These are phyloP conservation scores for Pagetopsis macropterus DNA, from an alignment of 2,797 vertebrate species.

Conservation along the genomic window DNA sequence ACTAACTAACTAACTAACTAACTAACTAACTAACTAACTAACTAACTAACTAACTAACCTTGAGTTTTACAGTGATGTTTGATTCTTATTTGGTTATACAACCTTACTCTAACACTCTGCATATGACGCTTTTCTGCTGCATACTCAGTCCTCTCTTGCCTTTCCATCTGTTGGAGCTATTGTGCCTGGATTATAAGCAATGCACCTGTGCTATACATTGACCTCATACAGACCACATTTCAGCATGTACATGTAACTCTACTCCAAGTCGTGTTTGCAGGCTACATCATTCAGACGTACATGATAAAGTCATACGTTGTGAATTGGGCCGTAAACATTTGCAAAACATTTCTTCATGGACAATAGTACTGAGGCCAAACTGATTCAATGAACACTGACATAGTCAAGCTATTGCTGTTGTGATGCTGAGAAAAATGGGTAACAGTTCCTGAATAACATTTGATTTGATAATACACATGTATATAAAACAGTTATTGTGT, in stretches of 20 bases:
- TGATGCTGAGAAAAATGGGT: background rate
- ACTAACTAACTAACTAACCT: too few species aligned
- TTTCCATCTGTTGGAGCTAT: conserved; percentile 29
- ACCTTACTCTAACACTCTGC: background rate
- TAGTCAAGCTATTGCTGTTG: background rate
- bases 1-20: too few species aligned
- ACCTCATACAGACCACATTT: conserved; percentile 17
- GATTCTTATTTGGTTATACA: background rate
- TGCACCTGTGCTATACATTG: conserved; percentile 14
- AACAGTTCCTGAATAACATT: background rate
- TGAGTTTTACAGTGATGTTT: background rate
- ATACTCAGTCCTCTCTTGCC: conserved; percentile 3
- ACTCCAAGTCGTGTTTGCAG: conserved; percentile 16
- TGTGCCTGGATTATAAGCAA: conserved; percentile 38
- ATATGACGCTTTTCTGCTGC: background rate
- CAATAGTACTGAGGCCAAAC: background rate
- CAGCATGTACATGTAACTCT: conserved; percentile 23
- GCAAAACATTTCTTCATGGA: background rate
- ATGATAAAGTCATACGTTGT: background rate
- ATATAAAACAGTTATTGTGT: background rate
- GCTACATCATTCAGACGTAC: conserved; percentile 14
- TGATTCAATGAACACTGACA: background rate
- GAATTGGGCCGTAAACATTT: background rate
- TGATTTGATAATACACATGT: background rate
- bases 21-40: too few species aligned